Evolutionary conservation across 2,888 invertebrate genomes (phyloP), one percentile per base, ranked within the genome.

Genomic region (Phlogophora meticulosa): DNA sequence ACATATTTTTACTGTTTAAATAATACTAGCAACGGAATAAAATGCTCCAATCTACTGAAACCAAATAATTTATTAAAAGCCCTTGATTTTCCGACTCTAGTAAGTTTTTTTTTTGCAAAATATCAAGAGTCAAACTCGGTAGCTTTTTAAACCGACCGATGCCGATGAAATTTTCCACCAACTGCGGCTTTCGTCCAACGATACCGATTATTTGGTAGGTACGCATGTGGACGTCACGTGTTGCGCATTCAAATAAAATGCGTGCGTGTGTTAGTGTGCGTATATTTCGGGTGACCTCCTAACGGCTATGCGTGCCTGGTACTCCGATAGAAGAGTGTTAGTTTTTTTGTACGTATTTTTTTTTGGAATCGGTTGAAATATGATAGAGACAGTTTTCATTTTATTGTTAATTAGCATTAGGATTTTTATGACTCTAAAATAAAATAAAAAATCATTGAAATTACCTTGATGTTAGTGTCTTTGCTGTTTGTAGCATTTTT

Each of bases 161-260:
- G 9, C 32, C 24, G 28, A 36, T 20, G 7, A 72, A 42, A 63
- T 63, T 63, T 13, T 45, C 48, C 32, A 43, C 36, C 53, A 34
- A 40, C 45, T 20, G 15, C 28, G 55, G 69, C 81, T 82, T 82
- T 76, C 82, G 45, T 73, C 68, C 63, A 28, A 72, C 66, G 51
- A 49, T 43, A 52, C 45, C 55, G 24, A 60, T 49, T 56, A 53
- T 62, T 58, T 74, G 52, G 60, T 57, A 65, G 52, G 60, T 60
- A 65, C 57, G 64, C 69, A 80, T 69, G 65, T 45, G 64, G 69
- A 64, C 56, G 59, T 52, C 66, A 66, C 71, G 72, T 80, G 72
- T 65, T 40, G 60, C 36, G 81, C 72, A 83, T 78, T 81, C 71
- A 69, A 70, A 80, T 73, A 74, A 53, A 71, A 62, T 66, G 52